Conservation (phyloP, 1,140 invertebrate genomes). For the Calliopsis andreniformis region DNA sequence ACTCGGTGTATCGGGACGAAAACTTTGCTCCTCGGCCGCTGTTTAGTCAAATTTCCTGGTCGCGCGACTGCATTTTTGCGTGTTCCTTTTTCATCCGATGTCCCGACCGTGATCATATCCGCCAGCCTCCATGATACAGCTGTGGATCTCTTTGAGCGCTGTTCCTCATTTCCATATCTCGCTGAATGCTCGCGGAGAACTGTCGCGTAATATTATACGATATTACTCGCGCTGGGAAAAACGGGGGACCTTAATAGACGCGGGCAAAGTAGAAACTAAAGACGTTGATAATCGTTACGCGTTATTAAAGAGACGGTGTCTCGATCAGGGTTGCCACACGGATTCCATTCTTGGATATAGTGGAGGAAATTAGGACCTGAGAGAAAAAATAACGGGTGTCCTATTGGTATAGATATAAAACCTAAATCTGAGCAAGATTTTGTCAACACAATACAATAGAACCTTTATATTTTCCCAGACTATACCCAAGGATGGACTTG, state of each 20-base stretch:
- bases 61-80: background rate
- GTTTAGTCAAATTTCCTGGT: background rate
- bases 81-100: background rate
- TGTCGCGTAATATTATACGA: background rate
- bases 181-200: background rate
- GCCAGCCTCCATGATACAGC: background rate
- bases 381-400: too few relatives aligned
- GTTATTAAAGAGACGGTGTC: constrained; percentile 11
- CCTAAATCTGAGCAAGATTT: too few relatives aligned
- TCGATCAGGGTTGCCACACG: too few relatives aligned
- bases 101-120: too few relatives aligned
- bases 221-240: too few relatives aligned
- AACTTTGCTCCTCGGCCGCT: background rate
- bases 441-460: too few relatives aligned
- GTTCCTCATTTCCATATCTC: background rate
- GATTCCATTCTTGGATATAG: too few relatives aligned
- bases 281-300: constrained; percentile 1
- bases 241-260: background rate
- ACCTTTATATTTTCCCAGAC: too few relatives aligned
- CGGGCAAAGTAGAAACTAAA: constrained; percentile 9
- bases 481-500: too few relatives aligned
- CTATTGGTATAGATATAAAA: too few relatives aligned
- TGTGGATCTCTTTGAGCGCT: background rate
- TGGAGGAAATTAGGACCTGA: too few relatives aligned
- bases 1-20: constrained; percentile 34